phyloP scores from a whole-genome alignment of 1,140 invertebrate species.

The Nephila pilipes region DNA sequence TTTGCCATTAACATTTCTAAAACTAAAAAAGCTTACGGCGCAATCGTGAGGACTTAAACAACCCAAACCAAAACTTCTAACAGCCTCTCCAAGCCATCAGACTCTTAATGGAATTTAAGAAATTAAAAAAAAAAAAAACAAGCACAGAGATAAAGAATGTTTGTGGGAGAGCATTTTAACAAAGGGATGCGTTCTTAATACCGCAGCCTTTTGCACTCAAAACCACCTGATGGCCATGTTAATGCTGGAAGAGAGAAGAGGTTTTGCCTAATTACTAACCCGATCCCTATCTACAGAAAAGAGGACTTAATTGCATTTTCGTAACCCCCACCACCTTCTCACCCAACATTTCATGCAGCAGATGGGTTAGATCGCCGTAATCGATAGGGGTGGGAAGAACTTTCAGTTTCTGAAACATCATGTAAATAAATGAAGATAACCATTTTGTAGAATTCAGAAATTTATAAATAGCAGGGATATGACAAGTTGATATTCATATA shows the following conservation, averaged over 20 bases:
- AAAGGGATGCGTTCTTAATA: slow-evolving; percentile 30
- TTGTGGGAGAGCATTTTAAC: background rate
- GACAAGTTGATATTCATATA: background rate
- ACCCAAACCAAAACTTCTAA: too few relatives aligned
- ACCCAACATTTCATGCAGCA: background rate
- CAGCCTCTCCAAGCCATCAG: background rate
- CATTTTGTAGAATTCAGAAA: background rate
- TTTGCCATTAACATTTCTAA: too few relatives aligned
- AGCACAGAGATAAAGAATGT: too few relatives aligned
- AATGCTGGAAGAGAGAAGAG: background rate
- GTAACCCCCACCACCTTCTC: background rate
- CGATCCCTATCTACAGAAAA: background rate
- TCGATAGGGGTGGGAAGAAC: background rate
- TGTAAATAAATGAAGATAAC: background rate
- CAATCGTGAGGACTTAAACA: too few relatives aligned
- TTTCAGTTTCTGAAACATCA: slow-evolving; percentile 7
- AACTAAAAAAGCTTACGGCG: too few relatives aligned
- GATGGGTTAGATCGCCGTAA: background rate
- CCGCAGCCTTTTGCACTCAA: slow-evolving; percentile 45
- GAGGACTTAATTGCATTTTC: slow-evolving; percentile 46
- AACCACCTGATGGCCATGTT: slow-evolving; percentile 64
- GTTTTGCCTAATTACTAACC: slow-evolving; percentile 57
- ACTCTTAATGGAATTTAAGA: background rate
- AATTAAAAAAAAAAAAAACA: background rate
- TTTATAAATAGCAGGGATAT: background rate